Conservation (phyloP, 2,888 invertebrate genomes). For the Pediacus dermestoides region DNA sequence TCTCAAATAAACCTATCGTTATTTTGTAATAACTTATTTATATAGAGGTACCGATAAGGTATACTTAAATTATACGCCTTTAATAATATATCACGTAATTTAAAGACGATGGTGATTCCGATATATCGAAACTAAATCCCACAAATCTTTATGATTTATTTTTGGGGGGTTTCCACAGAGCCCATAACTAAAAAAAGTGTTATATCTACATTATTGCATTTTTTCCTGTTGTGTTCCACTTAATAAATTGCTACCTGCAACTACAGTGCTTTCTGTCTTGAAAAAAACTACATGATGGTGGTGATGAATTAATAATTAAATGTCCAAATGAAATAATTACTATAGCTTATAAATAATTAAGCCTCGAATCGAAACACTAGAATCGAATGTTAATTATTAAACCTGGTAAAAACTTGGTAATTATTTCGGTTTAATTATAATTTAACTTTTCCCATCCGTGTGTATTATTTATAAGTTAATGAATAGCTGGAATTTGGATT, state of each 20-base stretch:
- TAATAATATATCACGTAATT: conserved; percentile 35
- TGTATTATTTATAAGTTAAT: conserved; percentile 11
- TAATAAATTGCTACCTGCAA: too few relatives aligned
- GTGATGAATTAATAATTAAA: too few relatives aligned
- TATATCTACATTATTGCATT: conserved; percentile 10
- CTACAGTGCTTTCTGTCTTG: too few relatives aligned
- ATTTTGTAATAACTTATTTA: conserved; percentile 41
- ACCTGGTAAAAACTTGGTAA: conserved; percentile 13
- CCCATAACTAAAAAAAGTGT: too few relatives aligned
- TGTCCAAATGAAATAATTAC: conserved; percentile 14
- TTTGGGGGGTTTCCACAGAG: too few relatives aligned
- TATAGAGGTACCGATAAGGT: conserved; percentile 28
- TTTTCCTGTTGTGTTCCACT: conserved; percentile 6
- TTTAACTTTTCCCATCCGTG: conserved; percentile 6
- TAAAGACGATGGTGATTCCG: conserved; percentile 10
- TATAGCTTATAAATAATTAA: too few relatives aligned
- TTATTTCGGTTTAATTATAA: conserved; percentile 15
- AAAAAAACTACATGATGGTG: too few relatives aligned
- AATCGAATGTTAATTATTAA: conserved; percentile 10
- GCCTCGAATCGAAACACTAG: too few relatives aligned
- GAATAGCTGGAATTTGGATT: too few relatives aligned
- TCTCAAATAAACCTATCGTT: conserved; percentile 36
- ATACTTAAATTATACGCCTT: conserved; percentile 38
- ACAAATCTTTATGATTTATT: too few relatives aligned
- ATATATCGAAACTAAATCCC: too few relatives aligned